Percentiles rank a stretch among this genome's conserved stretches.
Conservation (phyloP, 2,888 invertebrate genomes). For the Agrotis puta region DNA sequence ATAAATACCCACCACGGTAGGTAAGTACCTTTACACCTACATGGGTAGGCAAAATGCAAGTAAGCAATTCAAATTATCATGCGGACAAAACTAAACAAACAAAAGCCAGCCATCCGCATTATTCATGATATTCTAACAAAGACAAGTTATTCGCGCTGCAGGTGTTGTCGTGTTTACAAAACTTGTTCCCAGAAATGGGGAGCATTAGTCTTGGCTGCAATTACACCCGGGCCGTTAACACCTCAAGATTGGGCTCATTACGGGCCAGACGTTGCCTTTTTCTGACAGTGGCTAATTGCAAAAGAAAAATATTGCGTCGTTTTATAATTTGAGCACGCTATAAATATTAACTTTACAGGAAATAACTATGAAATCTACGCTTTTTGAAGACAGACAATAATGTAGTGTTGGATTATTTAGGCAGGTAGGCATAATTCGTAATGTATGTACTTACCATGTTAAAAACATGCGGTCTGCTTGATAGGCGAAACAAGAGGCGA, state of each 20-base stretch:
- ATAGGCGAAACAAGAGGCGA: too few species aligned
- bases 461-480: too few species aligned
- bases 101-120: constrained; percentile 31
- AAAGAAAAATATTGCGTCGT: constrained; percentile 13
- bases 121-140: constrained; percentile 52
- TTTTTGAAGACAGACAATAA: background rate
- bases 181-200: constrained; percentile 62
- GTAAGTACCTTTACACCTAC: too few species aligned
- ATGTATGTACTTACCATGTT: too few species aligned
- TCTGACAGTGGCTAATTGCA: constrained; percentile 43
- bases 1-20: too few species aligned
- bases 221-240: constrained; percentile 61
- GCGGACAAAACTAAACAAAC: constrained; percentile 21
- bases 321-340: constrained; percentile 25
- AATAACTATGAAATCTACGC: too few species aligned
- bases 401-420: too few species aligned
- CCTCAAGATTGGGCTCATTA: constrained; percentile 67
- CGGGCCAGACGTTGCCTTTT: constrained; percentile 41
- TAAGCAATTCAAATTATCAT: constrained; percentile 17
- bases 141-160: constrained; percentile 55
- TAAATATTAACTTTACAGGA: background rate
- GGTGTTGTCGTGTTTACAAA: constrained; percentile 59
- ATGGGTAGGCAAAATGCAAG: background rate
- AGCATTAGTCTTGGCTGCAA: constrained; percentile 69
- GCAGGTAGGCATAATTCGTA: too few species aligned